Percentiles rank a stretch among this genome's conserved stretches.
Conservation (phyloP, 2,888 invertebrate species). For the Gymnocheta viridis region DNA sequence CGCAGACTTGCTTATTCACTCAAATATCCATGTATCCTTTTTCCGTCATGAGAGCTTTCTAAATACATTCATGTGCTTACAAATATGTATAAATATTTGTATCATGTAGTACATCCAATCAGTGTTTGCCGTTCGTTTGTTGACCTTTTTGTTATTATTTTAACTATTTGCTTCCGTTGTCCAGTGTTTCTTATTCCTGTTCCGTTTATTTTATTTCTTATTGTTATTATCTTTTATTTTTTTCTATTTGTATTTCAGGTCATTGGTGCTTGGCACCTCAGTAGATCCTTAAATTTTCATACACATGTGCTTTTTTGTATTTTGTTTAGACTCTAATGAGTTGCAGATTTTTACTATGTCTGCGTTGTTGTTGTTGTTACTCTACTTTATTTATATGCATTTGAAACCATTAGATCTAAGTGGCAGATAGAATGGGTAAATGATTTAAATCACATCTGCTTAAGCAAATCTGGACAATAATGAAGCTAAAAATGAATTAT, state of each 20-base stretch:
- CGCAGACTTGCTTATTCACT: not conserved
- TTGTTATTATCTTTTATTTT: constrained; percentile 37
- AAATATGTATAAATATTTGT: constrained; percentile 25
- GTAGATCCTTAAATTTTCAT: not conserved
- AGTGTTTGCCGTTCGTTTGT: constrained; percentile 64
- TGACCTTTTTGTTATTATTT: constrained; percentile 59
- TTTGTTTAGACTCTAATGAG: constrained; percentile 76
- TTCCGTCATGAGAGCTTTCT: not conserved
- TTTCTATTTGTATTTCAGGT: constrained; percentile 22
- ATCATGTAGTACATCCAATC: constrained; percentile 60
- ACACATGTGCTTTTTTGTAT: constrained; percentile 9
- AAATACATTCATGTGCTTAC: not conserved
- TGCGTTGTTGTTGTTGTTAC: not conserved
- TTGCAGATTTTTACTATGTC: constrained; percentile 71
- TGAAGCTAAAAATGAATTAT: not conserved
- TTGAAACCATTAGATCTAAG: constrained; percentile 60
- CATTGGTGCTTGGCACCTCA: constrained; percentile 26
- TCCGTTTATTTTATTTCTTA: constrained; percentile 1
- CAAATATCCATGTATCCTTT: constrained; percentile 42
- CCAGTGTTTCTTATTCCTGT: constrained; percentile 31
- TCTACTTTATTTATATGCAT: constrained; percentile 44
- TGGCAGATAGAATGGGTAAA: constrained; percentile 53
- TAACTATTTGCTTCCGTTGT: constrained; percentile 58
- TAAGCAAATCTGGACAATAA: constrained; percentile 44
- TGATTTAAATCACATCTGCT: constrained; percentile 63